phyloP scores from a whole-genome alignment of 2,888 invertebrate genomes.

The Apeira syringaria region DNA sequence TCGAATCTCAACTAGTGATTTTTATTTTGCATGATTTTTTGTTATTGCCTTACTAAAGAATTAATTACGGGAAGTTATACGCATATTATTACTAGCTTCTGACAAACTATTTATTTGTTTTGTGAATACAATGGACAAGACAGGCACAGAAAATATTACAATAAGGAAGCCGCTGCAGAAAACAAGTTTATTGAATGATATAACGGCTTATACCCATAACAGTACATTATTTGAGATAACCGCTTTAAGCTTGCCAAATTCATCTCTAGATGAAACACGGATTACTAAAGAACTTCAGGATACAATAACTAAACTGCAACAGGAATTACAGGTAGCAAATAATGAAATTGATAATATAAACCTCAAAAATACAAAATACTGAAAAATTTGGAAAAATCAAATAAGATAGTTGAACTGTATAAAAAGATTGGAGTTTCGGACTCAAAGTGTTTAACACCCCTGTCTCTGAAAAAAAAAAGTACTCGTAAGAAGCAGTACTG shows the following conservation, averaged over 20 bases:
- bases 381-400: slow-evolving; percentile 1
- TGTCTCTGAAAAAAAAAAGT: no score
- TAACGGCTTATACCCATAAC: background rate
- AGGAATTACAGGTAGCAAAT: slow-evolving; percentile 1
- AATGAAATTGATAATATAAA: slow-evolving; percentile 1
- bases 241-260: background rate
- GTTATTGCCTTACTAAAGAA: no score
- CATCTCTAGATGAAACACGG: background rate
- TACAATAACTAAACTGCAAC: background rate
- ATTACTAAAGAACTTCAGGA: background rate
- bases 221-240: background rate
- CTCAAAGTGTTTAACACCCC: no score
- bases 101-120: no score
- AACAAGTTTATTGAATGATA: background rate
- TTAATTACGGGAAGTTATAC: no score
- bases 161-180: background rate
- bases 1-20: no score
- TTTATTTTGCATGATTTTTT: no score
- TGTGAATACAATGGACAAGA: background rate
- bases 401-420: background rate
- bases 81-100: no score
- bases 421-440: background rate
- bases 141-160: background rate
- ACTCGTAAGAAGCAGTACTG: no score
- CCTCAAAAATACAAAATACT: slow-evolving; percentile 1